Evolutionary conservation across 2,113 vertebrate species (phyloP).

Genomic region (Dolichotis patagonum): DNA sequence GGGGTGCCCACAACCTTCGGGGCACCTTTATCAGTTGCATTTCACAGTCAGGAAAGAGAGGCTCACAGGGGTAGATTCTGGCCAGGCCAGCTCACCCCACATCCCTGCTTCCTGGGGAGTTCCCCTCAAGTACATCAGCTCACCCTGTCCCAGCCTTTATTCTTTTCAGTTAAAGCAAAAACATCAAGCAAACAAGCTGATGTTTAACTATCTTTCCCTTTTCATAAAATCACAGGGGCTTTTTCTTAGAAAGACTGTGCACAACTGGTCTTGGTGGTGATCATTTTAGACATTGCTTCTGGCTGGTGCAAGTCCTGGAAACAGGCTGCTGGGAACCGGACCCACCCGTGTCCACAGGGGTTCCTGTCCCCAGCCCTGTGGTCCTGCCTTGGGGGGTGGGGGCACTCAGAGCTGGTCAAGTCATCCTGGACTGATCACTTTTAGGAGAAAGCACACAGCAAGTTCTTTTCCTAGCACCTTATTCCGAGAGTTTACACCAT

Average conservation of each 20-base stretch:
- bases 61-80: not conserved
- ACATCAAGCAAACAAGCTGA: not conserved
- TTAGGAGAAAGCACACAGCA: not conserved
- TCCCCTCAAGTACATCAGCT: not conserved
- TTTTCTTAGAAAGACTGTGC: not conserved
- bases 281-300: not conserved
- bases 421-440: not conserved
- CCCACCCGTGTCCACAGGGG: not conserved
- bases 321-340: not conserved
- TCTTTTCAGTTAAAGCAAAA: not conserved
- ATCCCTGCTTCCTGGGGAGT: not conserved
- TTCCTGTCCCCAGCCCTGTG: not conserved
- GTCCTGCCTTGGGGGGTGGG: not conserved
- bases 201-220: not conserved
- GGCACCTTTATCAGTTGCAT: not conserved
- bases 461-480: not conserved
- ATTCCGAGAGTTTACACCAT: not conserved
- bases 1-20: not conserved
- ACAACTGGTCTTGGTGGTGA: not conserved
- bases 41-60: not conserved
- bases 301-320: not conserved
- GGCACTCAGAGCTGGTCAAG: not conserved
- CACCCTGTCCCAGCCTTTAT: not conserved
- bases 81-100: not conserved
- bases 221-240: not conserved